Evolutionary conservation across 2,888 invertebrate genomes (phyloP), one percentile per base, ranked within the genome.

Genomic region (Orthosia gothica): DNA sequence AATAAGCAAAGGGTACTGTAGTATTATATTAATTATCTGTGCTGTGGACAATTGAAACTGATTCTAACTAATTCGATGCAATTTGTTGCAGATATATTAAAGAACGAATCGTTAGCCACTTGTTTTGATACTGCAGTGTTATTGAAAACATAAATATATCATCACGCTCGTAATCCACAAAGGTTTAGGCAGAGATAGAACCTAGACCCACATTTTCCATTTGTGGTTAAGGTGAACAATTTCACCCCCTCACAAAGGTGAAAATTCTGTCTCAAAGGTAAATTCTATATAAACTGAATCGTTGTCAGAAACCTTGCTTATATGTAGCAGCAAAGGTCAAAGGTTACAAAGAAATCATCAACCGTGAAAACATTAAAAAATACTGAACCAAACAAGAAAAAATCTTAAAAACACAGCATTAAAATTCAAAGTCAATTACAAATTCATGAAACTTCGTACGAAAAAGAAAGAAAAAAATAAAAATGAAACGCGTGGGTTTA

Each of bases 21-120:
- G 26, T 32, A 32, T 32, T 32, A 32, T 32, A 32, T 32, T 32
- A 0, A 32, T 32, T 32, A 32, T 32, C 32, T 32, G 5, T 32
- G 32, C 32, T 32, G 32, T 49, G 47, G 68, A 62, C 74, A 74
- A 90, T 90, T 83, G 78, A 82, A 91, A 91, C 93, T 87, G 89
- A 92, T 86, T 91, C 61, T 40, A 83, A 91, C 92, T 86, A 90
- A 92, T 87, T 90, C 55, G 73, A 87, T 79, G 68, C 69, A 58
- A 65, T 68, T 49, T 62, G n/a, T 12, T 70, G 69, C 73, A 69
- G 77, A 67, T 66, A 59, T 20, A 32, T 45, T 2, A 2, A 54
- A 50, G 40, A 50, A 49, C 16, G 40, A 70, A 72, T 23, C 23
- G 40, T 18, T 58, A n/a, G 20, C 49, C 12, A 52, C 40, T 47